Evolutionary conservation across 2,113 vertebrate genomes (phyloP).

Genomic region (Apteryx mantelli): DNA sequence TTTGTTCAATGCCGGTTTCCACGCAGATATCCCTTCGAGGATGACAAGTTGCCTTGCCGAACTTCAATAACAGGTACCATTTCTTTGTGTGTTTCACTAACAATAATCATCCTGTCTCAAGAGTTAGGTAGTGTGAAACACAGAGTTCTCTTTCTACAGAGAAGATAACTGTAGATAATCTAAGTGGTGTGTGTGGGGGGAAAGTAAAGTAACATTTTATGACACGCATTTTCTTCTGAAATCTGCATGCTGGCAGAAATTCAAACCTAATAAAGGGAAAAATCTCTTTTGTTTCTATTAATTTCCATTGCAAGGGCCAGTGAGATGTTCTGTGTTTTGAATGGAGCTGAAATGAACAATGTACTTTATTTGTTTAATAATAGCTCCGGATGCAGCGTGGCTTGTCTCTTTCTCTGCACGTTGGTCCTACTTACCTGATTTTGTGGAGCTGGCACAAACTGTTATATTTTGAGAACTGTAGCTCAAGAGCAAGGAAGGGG

Average conservation of each 20-base stretch:
- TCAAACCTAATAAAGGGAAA: neutral
- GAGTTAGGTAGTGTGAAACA: neutral
- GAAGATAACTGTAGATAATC: neutral
- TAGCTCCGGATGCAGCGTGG: neutral
- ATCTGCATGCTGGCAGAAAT: neutral
- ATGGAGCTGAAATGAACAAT: constrained; percentile 4
- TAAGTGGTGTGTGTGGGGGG: neutral
- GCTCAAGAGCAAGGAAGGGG: neutral
- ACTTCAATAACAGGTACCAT: neutral
- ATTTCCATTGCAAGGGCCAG: neutral
- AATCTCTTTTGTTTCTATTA: neutral
- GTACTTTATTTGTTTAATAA: neutral
- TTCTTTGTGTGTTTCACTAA: neutral
- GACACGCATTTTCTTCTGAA: neutral
- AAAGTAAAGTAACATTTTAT: neutral
- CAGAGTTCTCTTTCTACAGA: neutral
- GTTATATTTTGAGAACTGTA: constrained; percentile 7
- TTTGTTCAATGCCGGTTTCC: neutral
- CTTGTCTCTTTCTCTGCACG: neutral
- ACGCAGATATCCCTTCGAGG: neutral
- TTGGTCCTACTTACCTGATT: neutral
- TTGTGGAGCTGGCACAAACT: constrained; percentile 23
- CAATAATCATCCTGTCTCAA: neutral
- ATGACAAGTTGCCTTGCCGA: neutral
- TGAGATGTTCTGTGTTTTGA: neutral